A percentile compares a stretch with the other conserved stretches of the same genome.
Evolutionary conservation across 35 echinoderm and acorn worm genomes (phyloP).

Genomic region (Lytechinus variegatus): DNA sequence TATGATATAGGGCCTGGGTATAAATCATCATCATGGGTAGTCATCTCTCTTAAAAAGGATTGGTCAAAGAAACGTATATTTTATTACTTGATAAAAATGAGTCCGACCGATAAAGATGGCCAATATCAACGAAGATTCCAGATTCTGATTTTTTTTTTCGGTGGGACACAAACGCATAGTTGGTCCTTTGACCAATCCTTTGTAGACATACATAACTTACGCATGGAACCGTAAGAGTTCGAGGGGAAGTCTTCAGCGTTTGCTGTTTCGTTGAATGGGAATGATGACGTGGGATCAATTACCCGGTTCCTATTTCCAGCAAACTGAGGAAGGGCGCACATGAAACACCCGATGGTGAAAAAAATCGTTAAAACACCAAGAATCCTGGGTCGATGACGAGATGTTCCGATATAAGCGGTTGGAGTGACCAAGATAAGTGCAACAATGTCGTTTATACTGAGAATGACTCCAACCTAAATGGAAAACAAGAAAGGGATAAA

Average conservation of each 20-base stretch:
- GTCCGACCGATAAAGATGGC: too few relatives aligned
- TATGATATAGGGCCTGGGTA: too few relatives aligned
- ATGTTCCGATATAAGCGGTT: slow-evolving; percentile 72
- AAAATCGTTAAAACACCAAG: slow-evolving; percentile 58
- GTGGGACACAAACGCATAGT: too few relatives aligned
- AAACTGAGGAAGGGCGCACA: slow-evolving; percentile 71
- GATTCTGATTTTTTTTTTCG: too few relatives aligned
- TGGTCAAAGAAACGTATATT: too few relatives aligned
- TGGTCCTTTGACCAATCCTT: too few relatives aligned
- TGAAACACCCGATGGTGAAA: slow-evolving; percentile 53
- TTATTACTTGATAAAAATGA: too few relatives aligned
- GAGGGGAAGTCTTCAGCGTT: neutral
- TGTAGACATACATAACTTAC: neutral
- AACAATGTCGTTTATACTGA: slow-evolving; percentile 62
- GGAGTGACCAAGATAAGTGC: slow-evolving; percentile 56
- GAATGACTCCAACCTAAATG: slow-evolving; percentile 60
- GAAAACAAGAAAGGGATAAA: slow-evolving; percentile 47
- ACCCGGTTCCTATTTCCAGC: neutral
- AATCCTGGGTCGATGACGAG: slow-evolving; percentile 70
- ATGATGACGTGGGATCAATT: neutral
- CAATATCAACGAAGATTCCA: too few relatives aligned
- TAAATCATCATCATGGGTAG: too few relatives aligned
- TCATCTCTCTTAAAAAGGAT: too few relatives aligned
- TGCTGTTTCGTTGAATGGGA: neutral
- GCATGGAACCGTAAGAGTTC: neutral